Evolutionary conservation across 2,113 vertebrate genomes (phyloP).

Genomic region (Anarrhichthys ocellatus): DNA sequence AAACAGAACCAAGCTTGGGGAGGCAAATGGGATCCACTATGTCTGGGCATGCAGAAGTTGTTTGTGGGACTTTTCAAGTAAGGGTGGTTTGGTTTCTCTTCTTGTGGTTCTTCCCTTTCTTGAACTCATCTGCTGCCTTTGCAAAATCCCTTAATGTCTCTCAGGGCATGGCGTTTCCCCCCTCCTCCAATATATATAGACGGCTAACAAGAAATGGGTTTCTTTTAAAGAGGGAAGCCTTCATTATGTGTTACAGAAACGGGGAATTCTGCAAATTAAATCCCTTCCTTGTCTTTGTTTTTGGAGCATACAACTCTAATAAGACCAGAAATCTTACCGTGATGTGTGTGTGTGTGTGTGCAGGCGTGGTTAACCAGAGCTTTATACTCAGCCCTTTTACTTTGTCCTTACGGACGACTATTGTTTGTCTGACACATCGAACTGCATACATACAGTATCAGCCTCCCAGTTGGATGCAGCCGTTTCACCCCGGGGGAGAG

Average conservation of each 20-base stretch:
- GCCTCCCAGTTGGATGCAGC: conserved; percentile 37
- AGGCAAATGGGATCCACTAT: conserved; percentile 51
- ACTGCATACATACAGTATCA: conserved; percentile 32
- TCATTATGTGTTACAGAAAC: conserved; percentile 23
- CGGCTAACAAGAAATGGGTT: conserved; percentile 45
- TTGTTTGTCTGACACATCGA: conserved; percentile 41
- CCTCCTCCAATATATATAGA: conserved; percentile 32
- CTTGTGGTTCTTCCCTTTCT: conserved; percentile 59
- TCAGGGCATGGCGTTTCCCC: conserved; percentile 34
- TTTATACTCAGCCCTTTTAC: conserved; percentile 58
- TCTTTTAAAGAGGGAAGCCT: conserved; percentile 51
- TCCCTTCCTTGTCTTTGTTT: conserved; percentile 2
- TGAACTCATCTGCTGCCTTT: conserved; percentile 51
- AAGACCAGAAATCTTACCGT: neutral
- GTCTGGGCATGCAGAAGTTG: conserved; percentile 69
- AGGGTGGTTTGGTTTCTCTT: conserved; percentile 67
- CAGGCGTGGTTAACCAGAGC: conserved; percentile 66
- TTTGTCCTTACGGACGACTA: conserved; percentile 28
- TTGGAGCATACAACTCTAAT: conserved; percentile 1
- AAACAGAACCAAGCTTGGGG: conserved; percentile 60
- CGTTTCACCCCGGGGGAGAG: neutral
- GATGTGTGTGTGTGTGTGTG: conserved; percentile 13
- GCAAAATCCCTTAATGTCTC: conserved; percentile 49
- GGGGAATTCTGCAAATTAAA: neutral
- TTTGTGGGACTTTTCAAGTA: conserved; percentile 54